Base-by-base conservation (phyloP, 1,140 invertebrate species). In the Drosophila carrolli region DNA sequence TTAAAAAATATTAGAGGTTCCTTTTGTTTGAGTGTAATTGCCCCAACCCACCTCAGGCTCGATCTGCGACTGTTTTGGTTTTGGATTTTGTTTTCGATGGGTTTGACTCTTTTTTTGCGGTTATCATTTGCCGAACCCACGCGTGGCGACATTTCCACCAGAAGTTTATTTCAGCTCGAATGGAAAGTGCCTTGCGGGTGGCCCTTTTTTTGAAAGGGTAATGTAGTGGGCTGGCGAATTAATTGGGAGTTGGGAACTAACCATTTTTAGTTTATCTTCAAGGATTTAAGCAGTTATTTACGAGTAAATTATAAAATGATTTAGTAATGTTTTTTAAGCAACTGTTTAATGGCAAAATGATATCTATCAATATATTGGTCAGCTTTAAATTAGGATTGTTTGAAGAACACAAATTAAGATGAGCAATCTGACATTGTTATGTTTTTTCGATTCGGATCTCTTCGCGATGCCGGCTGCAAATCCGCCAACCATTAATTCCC, bases 61-160 rank as follows among this genome's bases (percentile, higher is more conserved):
- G 10, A 46, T 37, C 55, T 51, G 55, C 9, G 61, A 65, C 62
- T 68, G 43, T 66, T 70, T 58, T 10, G 65, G 60, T 48, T 59
- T 53, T 51, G 74, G 80, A 43, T 66, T 74, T 63, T 73, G 72
- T 47, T 67, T 63, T 59, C 75, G 60, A 35, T 50, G 37, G 46
- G 37, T 10, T 48, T 23, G 35, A 10, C 43, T 41, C 7, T 63
- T 14, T 53, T 16, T 47, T 47, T 82, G 79, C 37, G 83, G 75
- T 82, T 85, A 86, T 88, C 82, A 86, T 79, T 86, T 72, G 75
- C 62, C 71, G 81, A 83, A 58, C 76, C 81, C 75, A 85, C 81
- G 81, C 81, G 66, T 84, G 81, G 73, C 76, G 81, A 84, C 81
- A 84, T 85, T 84, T 57, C 43, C 51, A 37, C 14, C 13, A 54